Conservation (phyloP, 2,797 vertebrate genomes). For the Pachyuromys duprasi region DNA sequence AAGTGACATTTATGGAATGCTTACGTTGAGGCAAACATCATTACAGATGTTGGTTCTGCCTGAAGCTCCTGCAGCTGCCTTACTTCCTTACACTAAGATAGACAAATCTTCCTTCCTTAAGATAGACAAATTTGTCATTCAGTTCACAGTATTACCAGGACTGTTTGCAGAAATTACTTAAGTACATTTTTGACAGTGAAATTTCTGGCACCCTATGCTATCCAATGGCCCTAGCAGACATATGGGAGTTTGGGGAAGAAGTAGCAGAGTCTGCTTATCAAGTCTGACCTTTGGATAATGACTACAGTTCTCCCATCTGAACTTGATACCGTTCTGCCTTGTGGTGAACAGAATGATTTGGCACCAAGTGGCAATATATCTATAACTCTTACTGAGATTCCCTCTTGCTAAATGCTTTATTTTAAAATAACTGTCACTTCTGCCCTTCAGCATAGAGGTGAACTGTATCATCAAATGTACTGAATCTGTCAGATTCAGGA, state of each 20-base stretch:
- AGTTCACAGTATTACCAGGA: slow-evolving; percentile 47
- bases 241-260: slow-evolving; percentile 66
- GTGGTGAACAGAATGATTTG: slow-evolving; percentile 78
- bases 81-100: slow-evolving; percentile 65
- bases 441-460: slow-evolving; percentile 62
- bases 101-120: too few species aligned
- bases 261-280: slow-evolving; percentile 71
- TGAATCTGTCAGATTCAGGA: slow-evolving; percentile 21
- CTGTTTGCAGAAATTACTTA: slow-evolving; percentile 66
- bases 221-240: slow-evolving; percentile 61
- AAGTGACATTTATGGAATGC: slow-evolving; percentile 55
- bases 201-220: slow-evolving; percentile 62
- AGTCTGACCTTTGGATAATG: slow-evolving; percentile 81
- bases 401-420: slow-evolving; percentile 58
- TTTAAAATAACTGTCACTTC: neutral
- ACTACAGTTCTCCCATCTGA: slow-evolving; percentile 73
- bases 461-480: slow-evolving; percentile 58
- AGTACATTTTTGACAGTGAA: slow-evolving; percentile 59
- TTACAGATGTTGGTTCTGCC: slow-evolving; percentile 36
- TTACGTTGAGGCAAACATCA: slow-evolving; percentile 51
- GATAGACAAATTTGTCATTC: slow-evolving; percentile 53
- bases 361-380: slow-evolving; percentile 75
- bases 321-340: slow-evolving; percentile 74
- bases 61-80: slow-evolving; percentile 14
- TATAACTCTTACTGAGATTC: slow-evolving; percentile 59